A percentile compares a stretch with the other conserved stretches of the same genome.
Evolutionary conservation across 2,888 invertebrate genomes (phyloP).

Genomic region (Diploptera punctata): DNA sequence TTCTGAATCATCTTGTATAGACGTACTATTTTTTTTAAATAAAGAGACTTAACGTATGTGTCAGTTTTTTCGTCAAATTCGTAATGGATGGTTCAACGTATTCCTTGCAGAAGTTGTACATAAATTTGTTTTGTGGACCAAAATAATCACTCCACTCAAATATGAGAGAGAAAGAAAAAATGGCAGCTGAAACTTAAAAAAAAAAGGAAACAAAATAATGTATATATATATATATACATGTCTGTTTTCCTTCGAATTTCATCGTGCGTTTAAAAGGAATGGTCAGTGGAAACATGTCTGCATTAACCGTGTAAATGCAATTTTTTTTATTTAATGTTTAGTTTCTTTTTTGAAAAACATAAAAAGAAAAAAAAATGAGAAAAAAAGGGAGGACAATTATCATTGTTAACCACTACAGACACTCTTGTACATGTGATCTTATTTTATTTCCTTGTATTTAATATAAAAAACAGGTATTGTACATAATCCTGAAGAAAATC

Average conservation of each 20-base stretch:
- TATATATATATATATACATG: constrained; percentile 24
- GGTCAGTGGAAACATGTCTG: constrained; percentile 11
- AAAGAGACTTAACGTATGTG: constrained; percentile 14
- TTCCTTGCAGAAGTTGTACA: constrained; percentile 10
- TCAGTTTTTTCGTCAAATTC: constrained; percentile 21
- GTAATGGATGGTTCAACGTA: constrained; percentile 26
- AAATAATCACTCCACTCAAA: constrained; percentile 27
- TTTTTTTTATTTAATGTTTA: constrained; percentile 24
- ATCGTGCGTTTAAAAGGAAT: constrained; percentile 20
- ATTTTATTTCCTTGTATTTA: constrained; percentile 20
- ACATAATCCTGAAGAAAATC: constrained; percentile 6
- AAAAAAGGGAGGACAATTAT: constrained; percentile 14
- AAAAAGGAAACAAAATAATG: background rate
- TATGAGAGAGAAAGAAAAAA: constrained; percentile 2
- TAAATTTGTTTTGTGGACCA: constrained; percentile 31
- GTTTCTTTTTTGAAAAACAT: constrained; percentile 11
- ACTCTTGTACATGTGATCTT: constrained; percentile 21
- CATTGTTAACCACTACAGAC: constrained; percentile 19
- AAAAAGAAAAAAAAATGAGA: constrained; percentile 5
- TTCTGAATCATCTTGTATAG: background rate
- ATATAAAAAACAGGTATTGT: background rate
- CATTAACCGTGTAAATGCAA: constrained; percentile 10
- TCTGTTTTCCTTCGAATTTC: constrained; percentile 31
- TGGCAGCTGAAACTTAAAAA: constrained; percentile 21
- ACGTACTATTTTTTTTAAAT: constrained; percentile 11